Percentiles rank a stretch among this genome's conserved stretches.
Evolutionary conservation across 2,888 invertebrate species (phyloP).

Genomic region (Oscheius sp.): DNA sequence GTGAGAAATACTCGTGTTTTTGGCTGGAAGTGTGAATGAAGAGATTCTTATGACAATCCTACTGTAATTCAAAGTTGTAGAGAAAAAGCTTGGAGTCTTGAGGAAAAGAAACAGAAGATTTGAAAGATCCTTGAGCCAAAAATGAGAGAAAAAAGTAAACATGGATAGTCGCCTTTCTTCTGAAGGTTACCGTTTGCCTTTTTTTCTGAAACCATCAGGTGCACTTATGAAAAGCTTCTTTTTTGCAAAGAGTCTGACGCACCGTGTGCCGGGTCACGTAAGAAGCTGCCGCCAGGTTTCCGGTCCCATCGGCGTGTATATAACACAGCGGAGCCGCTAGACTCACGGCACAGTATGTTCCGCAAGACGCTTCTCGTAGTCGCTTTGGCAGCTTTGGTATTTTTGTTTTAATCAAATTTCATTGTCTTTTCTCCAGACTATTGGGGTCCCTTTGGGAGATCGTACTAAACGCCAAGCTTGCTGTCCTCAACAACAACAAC

Average conservation of each 20-base stretch:
- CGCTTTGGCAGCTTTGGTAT: constrained; percentile 2
- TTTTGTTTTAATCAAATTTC: no score
- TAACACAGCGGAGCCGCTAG: constrained; percentile 11
- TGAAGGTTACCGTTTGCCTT: no score
- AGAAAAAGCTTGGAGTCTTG: no score
- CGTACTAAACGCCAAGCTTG: constrained; percentile 52
- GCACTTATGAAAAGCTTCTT: not conserved
- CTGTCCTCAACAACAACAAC: not conserved
- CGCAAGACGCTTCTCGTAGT: constrained; percentile 13
- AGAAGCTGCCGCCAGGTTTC: constrained; percentile 20
- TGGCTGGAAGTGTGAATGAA: no score
- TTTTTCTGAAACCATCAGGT: no score
- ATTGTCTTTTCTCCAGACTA: constrained; percentile 33
- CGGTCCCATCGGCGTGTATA: constrained; percentile 25
- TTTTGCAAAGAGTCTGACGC: constrained; percentile 11
- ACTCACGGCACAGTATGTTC: constrained; percentile 18
- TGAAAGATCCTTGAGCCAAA: no score
- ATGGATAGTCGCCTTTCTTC: no score
- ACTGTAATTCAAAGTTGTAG: no score
- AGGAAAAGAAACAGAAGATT: no score
- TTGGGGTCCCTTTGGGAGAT: constrained; percentile 41
- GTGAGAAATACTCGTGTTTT: no score
- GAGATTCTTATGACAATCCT: no score
- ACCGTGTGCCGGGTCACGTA: constrained; percentile 26
- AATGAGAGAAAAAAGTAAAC: no score